Evolutionary conservation across 2,113 vertebrate species (phyloP), one percentile per base, ranked within the genome.

Genomic region (Cebidichthys violaceus): DNA sequence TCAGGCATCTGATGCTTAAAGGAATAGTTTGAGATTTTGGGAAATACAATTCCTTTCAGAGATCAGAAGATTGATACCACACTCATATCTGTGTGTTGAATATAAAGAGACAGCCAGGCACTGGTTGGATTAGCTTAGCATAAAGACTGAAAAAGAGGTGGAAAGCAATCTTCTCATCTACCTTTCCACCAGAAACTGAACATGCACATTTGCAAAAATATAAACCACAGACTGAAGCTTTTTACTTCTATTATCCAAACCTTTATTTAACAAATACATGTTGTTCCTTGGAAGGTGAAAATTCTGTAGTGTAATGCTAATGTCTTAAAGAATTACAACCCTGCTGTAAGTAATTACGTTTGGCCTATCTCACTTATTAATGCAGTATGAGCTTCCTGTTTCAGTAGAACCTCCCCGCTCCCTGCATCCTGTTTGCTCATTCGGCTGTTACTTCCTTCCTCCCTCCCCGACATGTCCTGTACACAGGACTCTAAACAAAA

Each of bases 371-470:
- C 27, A 79, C 69, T 80, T 89, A 91, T 91, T 90, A 90, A 92
- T 89, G 84, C 67, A 43, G 70, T 52, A 37, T 59, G 71, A 76
- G 64, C 81, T 88, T 94, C 85, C 85, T 92, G 82, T 88, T 70
- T 83, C 62, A 52, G 76, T 70, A 64, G 86, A 52, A 55, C 72
- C 4, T 59, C 84, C 81, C 84, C 47, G 13, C 86, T 89, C 82
- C 68, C 83, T 88, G 87, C 90, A 90, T 94, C 93, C 93, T 93
- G 93, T 94, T 94, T 92, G 92, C 88, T 90, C 85, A 75, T 89
- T 85, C 77, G 68, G 74, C 80, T 91, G 85, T 90, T 82, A 89
- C 87, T 92, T 92, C 92, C 93, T 91, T 84, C 91, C 90, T 87
- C 41, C 50, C 33, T 57, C 35, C 62, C 77, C 87, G 83, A 90